Base-by-base conservation (phyloP, 1,140 invertebrate species). In the Diachasmimorpha longicaudata region DNA sequence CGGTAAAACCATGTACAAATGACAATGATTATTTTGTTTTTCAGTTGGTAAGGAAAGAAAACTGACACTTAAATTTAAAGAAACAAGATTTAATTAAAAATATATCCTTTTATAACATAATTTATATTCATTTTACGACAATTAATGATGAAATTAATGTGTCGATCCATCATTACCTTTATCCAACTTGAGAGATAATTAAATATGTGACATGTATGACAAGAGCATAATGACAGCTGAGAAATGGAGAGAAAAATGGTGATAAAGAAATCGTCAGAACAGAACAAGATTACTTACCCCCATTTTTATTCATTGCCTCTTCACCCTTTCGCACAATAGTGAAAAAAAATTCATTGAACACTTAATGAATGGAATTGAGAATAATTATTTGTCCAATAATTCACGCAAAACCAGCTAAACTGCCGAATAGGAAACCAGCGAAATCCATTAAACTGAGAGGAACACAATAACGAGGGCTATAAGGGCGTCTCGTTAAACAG, bases 401-500 rank as follows among this genome's bases (percentile, higher is more conserved):
- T 66, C 21, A 25, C 9, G 58, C 58, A 31, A 66, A 66, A 66
- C 58, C 58, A 66, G 58, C 58, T 21, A 19, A 66, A 66, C 31
- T 66, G 58, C 58, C 58, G n/a, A 66, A 66, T 66, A 66, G 58
- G 58, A 66, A 66, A 66, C 58, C 58, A 66, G 58, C 31, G 58
- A 66, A 58, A 58, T 19, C 52, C 16, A 66, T 66, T 66, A 66
- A 31, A 31, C n/a, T 5, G 16, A 31, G 58, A 66, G 23, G 6
- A 66, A 66, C 58, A 14, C 14, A 66, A 52, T 66, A 66, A 66
- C n/a, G 58, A 31, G 13, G 58, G 31, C 58, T 19, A 66, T 31
- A 31, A 66, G 9, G 58, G 25, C 39, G 39, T 42, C 39, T 42
- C 39, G 16, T 52, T 16, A 52, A 52, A 52, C 14, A 52, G 16